Percentiles rank a stretch among this genome's conserved stretches.
These are phyloP conservation scores for Cynopterus sphinx DNA, from an alignment of 2,797 vertebrate genomes.

Conservation along the genomic window DNA sequence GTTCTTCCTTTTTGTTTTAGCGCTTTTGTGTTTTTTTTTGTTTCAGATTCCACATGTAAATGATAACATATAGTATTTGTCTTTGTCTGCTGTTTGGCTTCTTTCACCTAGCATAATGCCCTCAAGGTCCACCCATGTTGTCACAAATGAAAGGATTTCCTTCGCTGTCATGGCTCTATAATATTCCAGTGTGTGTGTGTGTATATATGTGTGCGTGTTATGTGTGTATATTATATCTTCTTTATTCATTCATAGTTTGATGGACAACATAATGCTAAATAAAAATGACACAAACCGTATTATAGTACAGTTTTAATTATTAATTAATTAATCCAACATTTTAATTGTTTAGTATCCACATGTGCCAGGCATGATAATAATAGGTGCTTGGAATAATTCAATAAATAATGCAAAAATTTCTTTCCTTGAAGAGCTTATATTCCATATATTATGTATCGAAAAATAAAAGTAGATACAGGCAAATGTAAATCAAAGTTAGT, in stretches of 20 bases:
- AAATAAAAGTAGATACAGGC: neutral
- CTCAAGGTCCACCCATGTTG: neutral
- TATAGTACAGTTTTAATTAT: neutral
- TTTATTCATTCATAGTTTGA: neutral
- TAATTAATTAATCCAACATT: conserved; percentile 10
- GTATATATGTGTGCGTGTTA: neutral
- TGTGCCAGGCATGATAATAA: neutral
- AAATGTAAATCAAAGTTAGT: neutral
- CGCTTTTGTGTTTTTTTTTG: neutral
- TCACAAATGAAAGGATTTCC: neutral
- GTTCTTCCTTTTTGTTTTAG: neutral
- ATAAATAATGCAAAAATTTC: conserved; percentile 24
- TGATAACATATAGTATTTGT: neutral
- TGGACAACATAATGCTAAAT: neutral
- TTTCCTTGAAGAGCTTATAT: neutral
- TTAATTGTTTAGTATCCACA: neutral
- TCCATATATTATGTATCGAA: neutral
- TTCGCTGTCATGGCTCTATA: neutral
- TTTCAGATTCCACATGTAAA: neutral
- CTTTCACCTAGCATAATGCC: neutral
- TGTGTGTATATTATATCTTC: neutral
- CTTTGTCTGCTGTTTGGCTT: neutral
- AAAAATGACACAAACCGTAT: neutral
- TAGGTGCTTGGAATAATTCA: conserved; percentile 17
- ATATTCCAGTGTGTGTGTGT: neutral